phyloP scores from a whole-genome alignment of 2,797 vertebrate species.

The Hippocampus kuda region DNA sequence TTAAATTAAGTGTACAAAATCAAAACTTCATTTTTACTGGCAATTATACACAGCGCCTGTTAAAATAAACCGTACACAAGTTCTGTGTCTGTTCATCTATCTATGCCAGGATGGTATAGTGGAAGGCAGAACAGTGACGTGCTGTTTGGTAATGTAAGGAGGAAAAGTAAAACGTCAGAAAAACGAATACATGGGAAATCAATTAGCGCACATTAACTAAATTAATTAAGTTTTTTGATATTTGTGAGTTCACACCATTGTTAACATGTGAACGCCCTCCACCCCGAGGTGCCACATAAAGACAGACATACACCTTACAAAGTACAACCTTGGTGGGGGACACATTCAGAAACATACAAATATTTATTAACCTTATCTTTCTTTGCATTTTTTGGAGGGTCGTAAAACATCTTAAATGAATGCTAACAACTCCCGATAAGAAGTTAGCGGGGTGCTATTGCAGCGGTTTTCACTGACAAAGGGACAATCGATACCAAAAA shows the following conservation, averaged over 20 bases:
- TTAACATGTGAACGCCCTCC: slow-evolving; percentile 41
- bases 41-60: too few relatives aligned
- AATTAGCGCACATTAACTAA: too few relatives aligned
- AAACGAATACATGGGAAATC: too few relatives aligned
- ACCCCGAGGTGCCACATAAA: slow-evolving; percentile 12
- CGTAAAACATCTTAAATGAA: neutral
- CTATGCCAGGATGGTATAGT: too few relatives aligned
- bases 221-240: neutral
- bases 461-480: neutral
- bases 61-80: too few relatives aligned
- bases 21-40: too few relatives aligned
- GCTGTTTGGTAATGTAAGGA: too few relatives aligned
- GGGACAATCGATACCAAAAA: neutral
- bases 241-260: neutral
- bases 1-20: too few relatives aligned
- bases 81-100: too few relatives aligned
- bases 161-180: too few relatives aligned
- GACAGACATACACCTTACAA: slow-evolving; percentile 25
- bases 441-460: neutral
- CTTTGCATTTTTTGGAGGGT: neutral
- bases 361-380: neutral
- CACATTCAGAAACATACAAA: neutral
- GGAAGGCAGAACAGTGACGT: too few relatives aligned
- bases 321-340: slow-evolving; percentile 4
- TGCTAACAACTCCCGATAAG: neutral